A percentile compares a stretch with the other conserved stretches of the same genome.
Evolutionary conservation across 2,797 vertebrate genomes (phyloP).

Genomic region (Sebastes minor): DNA sequence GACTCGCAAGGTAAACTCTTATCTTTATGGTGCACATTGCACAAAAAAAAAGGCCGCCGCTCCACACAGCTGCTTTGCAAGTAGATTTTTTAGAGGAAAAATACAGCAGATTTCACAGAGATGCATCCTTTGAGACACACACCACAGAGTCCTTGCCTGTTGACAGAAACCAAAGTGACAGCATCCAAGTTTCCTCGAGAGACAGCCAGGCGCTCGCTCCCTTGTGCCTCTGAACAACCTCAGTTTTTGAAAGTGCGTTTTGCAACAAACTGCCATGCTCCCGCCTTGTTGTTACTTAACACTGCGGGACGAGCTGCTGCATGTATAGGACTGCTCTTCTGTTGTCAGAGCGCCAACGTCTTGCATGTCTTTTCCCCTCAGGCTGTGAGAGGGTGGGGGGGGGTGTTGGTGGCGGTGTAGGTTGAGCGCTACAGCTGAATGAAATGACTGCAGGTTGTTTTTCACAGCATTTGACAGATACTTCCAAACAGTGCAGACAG

Average conservation of each 20-base stretch:
- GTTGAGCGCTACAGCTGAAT: constrained; percentile 36
- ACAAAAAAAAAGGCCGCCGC: constrained; percentile 19
- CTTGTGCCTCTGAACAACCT: constrained; percentile 26
- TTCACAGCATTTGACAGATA: constrained; percentile 48
- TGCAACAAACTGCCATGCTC: constrained; percentile 41
- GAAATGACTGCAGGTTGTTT: constrained; percentile 54
- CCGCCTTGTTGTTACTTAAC: constrained; percentile 61
- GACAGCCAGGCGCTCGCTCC: constrained; percentile 11
- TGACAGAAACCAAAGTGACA: constrained; percentile 54
- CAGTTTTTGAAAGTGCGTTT: constrained; percentile 27
- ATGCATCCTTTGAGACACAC: constrained; percentile 42
- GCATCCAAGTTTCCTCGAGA: constrained; percentile 58
- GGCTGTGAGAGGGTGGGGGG: not conserved
- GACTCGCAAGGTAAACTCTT: constrained; percentile 24
- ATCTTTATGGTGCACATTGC: constrained; percentile 20
- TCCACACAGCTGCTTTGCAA: constrained; percentile 37
- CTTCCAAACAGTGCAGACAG: constrained; percentile 44
- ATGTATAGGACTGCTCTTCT: constrained; percentile 39
- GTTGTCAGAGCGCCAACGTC: constrained; percentile 41
- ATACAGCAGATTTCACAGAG: constrained; percentile 22
- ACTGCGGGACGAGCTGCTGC: constrained; percentile 61
- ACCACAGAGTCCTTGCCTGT: constrained; percentile 26
- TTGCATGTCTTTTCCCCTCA: constrained; percentile 30
- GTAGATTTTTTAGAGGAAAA: constrained; percentile 13
- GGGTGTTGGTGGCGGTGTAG: not conserved